These are phyloP conservation scores for Phalanger gymnotis DNA, from an alignment of 2,797 vertebrate species.

Conservation along the genomic window DNA sequence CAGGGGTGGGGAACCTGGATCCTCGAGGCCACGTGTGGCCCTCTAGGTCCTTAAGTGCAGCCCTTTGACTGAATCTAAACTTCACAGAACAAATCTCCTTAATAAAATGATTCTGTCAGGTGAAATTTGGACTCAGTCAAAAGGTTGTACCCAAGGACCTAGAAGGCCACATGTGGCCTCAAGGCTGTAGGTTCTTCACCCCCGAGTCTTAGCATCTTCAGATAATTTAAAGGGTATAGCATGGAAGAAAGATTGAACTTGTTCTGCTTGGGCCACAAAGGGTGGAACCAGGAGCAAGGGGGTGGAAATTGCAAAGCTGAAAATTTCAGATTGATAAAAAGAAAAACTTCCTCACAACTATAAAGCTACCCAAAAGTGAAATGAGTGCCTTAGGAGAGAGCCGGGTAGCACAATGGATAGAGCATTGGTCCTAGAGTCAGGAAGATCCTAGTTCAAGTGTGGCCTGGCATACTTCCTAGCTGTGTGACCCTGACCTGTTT, in stretches of 20 bases:
- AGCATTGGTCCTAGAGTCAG: neutral
- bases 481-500: neutral
- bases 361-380: neutral
- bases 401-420: neutral
- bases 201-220: neutral
- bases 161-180: too few species aligned
- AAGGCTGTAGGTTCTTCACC: too few species aligned
- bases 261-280: neutral
- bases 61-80: too few species aligned
- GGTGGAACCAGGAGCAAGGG: too few species aligned
- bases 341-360: neutral
- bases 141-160: too few species aligned
- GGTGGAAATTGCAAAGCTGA: neutral
- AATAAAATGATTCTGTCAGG: too few species aligned
- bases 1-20: too few species aligned
- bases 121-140: too few species aligned
- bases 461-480: neutral
- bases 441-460: neutral
- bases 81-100: too few species aligned
- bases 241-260: neutral
- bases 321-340: neutral
- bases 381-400: neutral
- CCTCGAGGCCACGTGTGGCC: too few species aligned
- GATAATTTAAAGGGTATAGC: neutral
- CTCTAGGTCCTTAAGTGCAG: too few species aligned